phyloP scores from a whole-genome alignment of 2,888 invertebrate genomes.

The Sinohyriopsis cumingii region DNA sequence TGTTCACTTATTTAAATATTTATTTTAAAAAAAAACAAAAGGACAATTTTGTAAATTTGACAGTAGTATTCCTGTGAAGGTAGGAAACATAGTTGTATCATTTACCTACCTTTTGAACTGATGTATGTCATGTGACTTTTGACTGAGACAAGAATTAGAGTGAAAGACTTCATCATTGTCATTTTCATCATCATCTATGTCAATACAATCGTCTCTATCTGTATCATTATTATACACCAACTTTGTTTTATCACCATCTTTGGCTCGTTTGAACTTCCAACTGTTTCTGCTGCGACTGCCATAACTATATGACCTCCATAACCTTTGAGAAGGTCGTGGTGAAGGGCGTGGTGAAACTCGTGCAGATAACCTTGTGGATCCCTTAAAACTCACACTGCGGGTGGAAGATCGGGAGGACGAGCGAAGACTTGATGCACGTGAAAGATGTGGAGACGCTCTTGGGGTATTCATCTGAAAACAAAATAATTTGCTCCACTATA shows the following conservation, averaged over 20 bases:
- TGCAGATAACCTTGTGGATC: constrained; percentile 34
- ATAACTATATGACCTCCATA: constrained; percentile 61
- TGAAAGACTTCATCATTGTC: constrained; percentile 69
- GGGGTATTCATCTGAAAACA: too few relatives aligned
- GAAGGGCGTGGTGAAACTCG: constrained; percentile 48
- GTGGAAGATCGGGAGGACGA: constrained; percentile 11
- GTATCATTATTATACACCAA: constrained; percentile 67
- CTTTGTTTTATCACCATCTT: constrained; percentile 67
- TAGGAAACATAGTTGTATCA: too few relatives aligned
- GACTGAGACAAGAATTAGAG: constrained; percentile 27
- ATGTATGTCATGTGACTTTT: constrained; percentile 18
- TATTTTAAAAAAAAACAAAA: too few relatives aligned
- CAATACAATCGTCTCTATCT: constrained; percentile 75
- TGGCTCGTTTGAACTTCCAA: constrained; percentile 62
- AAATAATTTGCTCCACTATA: too few relatives aligned
- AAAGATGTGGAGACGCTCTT: constrained; percentile 1
- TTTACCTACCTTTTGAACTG: constrained; percentile 24
- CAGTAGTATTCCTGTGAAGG: too few relatives aligned
- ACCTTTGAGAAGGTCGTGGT: constrained; percentile 58
- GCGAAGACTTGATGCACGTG: constrained; percentile 33
- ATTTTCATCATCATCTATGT: constrained; percentile 74
- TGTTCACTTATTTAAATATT: too few relatives aligned
- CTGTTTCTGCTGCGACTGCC: constrained; percentile 70
- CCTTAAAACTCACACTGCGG: constrained; percentile 43
- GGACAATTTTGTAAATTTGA: too few relatives aligned